Evolutionary conservation across 2,888 invertebrate species (phyloP).

Genomic region (Diarsia dahlii): DNA sequence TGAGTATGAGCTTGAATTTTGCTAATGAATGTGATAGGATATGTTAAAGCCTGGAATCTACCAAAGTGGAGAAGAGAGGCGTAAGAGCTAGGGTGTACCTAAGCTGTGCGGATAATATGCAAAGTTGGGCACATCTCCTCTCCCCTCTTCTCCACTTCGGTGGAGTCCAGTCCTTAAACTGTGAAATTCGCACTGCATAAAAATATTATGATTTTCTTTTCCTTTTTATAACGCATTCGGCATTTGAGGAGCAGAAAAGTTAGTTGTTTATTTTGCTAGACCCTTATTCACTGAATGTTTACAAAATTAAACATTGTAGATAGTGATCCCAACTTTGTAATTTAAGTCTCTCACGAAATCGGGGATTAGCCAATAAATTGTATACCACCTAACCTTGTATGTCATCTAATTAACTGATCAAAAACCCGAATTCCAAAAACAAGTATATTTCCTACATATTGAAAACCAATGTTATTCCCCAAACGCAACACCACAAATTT

Average conservation of each 20-base stretch:
- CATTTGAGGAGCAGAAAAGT: background rate
- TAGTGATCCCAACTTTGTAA: background rate
- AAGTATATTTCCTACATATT: background rate
- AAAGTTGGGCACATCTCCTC: no score
- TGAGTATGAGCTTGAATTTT: no score
- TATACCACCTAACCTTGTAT: fast-evolving
- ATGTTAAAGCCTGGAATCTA: no score
- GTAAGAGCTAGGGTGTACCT: no score
- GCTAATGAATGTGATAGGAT: no score
- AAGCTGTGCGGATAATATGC: no score
- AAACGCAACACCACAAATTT: constrained; percentile 25
- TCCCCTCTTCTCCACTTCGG: no score
- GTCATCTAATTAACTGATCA: background rate
- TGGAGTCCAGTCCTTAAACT: no score
- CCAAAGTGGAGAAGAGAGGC: no score
- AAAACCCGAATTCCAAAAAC: background rate
- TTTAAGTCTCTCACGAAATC: background rate
- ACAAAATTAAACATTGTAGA: background rate
- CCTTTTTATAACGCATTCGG: background rate
- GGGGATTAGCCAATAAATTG: background rate
- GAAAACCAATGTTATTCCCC: constrained; percentile 1
- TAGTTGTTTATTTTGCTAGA: background rate
- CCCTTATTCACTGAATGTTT: background rate
- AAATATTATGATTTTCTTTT: background rate
- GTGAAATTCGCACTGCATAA: background rate